Base-by-base conservation (phyloP, 1,140 invertebrate genomes). In the Mesaphorura yosii region DNA sequence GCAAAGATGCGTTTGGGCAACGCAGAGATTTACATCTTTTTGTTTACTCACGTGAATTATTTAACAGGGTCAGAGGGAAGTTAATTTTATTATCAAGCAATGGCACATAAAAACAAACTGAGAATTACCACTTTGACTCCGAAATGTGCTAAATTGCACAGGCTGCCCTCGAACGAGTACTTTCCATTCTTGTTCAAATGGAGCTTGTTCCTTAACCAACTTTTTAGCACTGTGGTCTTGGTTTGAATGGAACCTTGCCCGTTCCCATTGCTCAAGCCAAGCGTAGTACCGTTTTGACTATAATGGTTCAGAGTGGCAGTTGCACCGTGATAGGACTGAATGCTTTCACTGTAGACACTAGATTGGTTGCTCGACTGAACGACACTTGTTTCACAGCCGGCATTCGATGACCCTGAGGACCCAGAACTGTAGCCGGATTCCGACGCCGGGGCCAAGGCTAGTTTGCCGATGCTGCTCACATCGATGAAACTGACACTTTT, bases 401-500 rank as follows among this genome's bases (percentile, higher is more conserved):
- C n/a, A n/a, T n/a, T n/a, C n/a, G n/a, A n/a, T n/a, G n/a, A n/a
- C 14, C 48, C 48, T 1, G 54, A 56, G 41, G 57, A 55, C 22
- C 41, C 41, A 27, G 41, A 46, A 47, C 53, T 51, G 22, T 51
- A 55, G 12, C 51, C 57, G 2, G 57, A 55, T 19, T 59, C 57
- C 14, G 53, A 51, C 17, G 51, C 47, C 3, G 57, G 51, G 1
- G 55, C 37, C n/a, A 52, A 14, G 3, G 48, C 39, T 31, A 62
- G 39, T 41, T 56, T 57, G 14, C 58, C 58, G 17, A 58, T 52
- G 14, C 17, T 44, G 22, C 48, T 48, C 42, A 62, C 48, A 42
- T 62, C 60, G 20, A 59, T 38, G 39, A 62, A 59, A 57, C 60
- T 62, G 15, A 59, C 57, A 52, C 60, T 58, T 53, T 62, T 62